Conservation (phyloP, 2,888 invertebrate genomes). For the Sminthurinus aureus region DNA sequence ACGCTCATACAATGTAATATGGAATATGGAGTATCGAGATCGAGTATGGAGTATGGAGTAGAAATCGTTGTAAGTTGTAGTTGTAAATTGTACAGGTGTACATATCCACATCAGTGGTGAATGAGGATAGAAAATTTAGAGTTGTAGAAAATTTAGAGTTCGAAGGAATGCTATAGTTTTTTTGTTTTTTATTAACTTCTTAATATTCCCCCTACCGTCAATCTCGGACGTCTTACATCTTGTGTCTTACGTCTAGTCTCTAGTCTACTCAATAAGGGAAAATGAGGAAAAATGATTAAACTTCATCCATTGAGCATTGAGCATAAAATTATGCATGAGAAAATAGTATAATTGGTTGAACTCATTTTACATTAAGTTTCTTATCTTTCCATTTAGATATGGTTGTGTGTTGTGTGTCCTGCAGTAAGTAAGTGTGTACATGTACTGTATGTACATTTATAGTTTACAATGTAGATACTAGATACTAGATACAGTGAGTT, state of each 20-base stretch:
- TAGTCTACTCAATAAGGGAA: not conserved
- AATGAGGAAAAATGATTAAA: constrained; percentile 10
- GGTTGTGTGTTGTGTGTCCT: too few species aligned
- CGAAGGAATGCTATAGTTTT: not conserved
- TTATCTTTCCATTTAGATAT: not conserved
- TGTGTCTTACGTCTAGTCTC: too few species aligned
- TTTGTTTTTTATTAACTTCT: not conserved
- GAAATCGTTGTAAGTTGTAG: too few species aligned
- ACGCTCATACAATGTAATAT: too few species aligned
- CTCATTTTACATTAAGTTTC: constrained; percentile 17
- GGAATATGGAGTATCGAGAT: too few species aligned
- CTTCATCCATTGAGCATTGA: constrained; percentile 16
- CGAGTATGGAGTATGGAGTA: too few species aligned
- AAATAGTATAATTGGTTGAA: constrained; percentile 21
- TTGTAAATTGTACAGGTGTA: too few species aligned
- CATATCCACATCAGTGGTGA: not conserved
- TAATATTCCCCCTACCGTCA: not conserved
- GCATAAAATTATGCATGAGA: constrained; percentile 26
- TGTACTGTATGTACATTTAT: not conserved
- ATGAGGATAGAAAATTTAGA: not conserved
- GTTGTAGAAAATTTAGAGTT: not conserved
- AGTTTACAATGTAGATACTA: not conserved
- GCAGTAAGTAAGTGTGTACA: too few species aligned
- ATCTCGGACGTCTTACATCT: not conserved
- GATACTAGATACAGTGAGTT: not conserved